phyloP scores from a whole-genome alignment of 2,888 invertebrate species.

The Drosophila quinaria region DNA sequence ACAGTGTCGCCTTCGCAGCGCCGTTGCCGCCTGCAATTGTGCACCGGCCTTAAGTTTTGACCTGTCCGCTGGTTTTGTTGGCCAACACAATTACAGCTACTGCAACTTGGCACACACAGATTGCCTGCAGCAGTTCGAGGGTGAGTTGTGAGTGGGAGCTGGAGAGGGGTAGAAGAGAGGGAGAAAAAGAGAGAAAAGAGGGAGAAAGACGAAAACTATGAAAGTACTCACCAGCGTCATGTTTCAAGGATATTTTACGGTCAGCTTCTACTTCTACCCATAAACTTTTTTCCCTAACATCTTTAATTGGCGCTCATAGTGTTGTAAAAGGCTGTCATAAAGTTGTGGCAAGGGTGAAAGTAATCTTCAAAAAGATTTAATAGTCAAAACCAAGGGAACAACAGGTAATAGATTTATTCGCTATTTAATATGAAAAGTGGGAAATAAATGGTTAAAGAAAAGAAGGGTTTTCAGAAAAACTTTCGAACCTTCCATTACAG shows the following conservation, averaged over 20 bases:
- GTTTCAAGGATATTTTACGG: conserved; percentile 14
- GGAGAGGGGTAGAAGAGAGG: too few relatives aligned
- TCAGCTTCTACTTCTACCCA: conserved; percentile 2
- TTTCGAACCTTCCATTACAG: too few relatives aligned
- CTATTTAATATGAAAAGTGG: too few relatives aligned
- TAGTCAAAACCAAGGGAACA: not conserved
- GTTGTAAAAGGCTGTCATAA: conserved; percentile 9
- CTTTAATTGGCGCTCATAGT: conserved; percentile 14
- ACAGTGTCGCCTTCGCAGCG: conserved; percentile 64
- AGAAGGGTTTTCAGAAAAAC: not conserved
- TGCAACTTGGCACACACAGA: conserved; percentile 71
- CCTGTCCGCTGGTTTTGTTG: conserved; percentile 4
- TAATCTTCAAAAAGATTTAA: not conserved
- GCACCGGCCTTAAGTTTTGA: conserved; percentile 57
- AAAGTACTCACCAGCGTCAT: not conserved
- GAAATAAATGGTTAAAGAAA: not conserved
- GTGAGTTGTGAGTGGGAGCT: conserved; percentile 50
- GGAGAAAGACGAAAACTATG: not conserved
- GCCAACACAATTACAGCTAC: conserved; percentile 35
- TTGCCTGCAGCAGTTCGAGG: conserved; percentile 70
- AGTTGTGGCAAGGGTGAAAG: not conserved
- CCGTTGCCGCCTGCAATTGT: conserved; percentile 72
- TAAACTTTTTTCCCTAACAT: conserved; percentile 7
- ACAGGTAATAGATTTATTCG: too few relatives aligned
- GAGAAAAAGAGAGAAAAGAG: not conserved